Conservation (phyloP, 23 tunicate genomes). For the Ascidia mentula region DNA sequence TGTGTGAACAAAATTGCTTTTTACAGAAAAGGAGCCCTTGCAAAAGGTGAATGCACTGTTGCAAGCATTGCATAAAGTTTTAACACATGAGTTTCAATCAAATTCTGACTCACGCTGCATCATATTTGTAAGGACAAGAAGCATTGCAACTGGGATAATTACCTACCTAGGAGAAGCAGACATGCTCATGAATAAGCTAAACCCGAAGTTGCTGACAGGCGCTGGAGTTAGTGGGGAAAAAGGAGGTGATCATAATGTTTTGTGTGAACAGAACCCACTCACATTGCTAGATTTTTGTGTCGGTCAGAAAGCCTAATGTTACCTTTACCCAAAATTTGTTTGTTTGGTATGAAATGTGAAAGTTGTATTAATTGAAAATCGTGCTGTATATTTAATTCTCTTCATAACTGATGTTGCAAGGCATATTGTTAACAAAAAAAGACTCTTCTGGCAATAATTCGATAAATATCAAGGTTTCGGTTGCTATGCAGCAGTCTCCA, state of each 20-base stretch:
- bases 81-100: slow-evolving; percentile 25
- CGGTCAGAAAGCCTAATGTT: neutral
- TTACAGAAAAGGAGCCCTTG: slow-evolving; percentile 17
- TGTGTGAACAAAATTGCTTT: neutral
- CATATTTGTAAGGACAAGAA: slow-evolving; percentile 50
- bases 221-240: slow-evolving; percentile 24
- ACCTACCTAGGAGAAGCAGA: slow-evolving; percentile 19
- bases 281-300: neutral
- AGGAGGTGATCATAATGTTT: slow-evolving; percentile 12
- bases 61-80: slow-evolving; percentile 10
- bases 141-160: slow-evolving; percentile 42
- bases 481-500: no score
- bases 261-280: neutral
- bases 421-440: no score
- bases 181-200: slow-evolving; percentile 8
- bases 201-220: slow-evolving; percentile 56
- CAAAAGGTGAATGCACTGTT: slow-evolving; percentile 39
- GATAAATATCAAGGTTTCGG: no score
- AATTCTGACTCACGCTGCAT: slow-evolving; percentile 50
- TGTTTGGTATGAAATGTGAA: no score
- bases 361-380: no score
- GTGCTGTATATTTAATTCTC: no score
- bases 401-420: no score
- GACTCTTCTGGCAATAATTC: no score
- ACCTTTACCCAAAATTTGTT: no score